phyloP scores from a whole-genome alignment of 2,888 invertebrate species.

The Leucozona laternaria region DNA sequence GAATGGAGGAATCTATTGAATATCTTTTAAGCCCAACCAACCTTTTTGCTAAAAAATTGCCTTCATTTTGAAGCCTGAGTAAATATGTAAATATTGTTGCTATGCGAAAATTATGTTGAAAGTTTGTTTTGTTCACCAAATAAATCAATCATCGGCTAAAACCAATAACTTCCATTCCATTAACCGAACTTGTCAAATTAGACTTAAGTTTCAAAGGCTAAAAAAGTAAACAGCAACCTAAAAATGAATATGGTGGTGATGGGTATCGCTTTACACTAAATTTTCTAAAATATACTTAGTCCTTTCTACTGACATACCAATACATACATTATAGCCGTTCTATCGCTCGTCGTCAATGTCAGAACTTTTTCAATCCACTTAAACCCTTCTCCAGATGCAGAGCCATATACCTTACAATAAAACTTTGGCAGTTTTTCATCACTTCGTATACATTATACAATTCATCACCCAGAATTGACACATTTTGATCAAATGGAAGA shows the following conservation, averaged over 20 bases:
- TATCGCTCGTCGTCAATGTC: constrained; percentile 38
- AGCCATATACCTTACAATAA: background rate
- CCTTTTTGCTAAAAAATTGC: too few relatives aligned
- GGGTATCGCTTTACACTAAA: background rate
- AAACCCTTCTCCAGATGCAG: constrained; percentile 36
- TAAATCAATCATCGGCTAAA: background rate
- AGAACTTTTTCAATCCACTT: constrained; percentile 59
- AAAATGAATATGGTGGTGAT: background rate
- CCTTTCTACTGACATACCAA: background rate
- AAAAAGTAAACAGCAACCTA: background rate
- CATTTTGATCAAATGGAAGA: constrained; percentile 60
- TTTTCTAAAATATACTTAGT: background rate
- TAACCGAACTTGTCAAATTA: constrained; percentile 1
- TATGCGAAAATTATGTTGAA: too few relatives aligned
- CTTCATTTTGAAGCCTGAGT: too few relatives aligned
- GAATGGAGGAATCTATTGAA: too few relatives aligned
- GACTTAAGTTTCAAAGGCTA: background rate
- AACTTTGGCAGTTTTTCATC: constrained; percentile 3
- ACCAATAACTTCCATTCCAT: constrained; percentile 5
- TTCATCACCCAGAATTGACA: constrained; percentile 64
- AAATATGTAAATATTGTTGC: too few relatives aligned
- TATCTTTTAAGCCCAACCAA: too few relatives aligned
- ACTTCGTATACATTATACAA: constrained; percentile 30
- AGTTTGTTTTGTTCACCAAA: background rate
- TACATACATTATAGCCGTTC: background rate